phyloP scores from a whole-genome alignment of 2,113 vertebrate genomes.

The Argyrosomus japonicus region DNA sequence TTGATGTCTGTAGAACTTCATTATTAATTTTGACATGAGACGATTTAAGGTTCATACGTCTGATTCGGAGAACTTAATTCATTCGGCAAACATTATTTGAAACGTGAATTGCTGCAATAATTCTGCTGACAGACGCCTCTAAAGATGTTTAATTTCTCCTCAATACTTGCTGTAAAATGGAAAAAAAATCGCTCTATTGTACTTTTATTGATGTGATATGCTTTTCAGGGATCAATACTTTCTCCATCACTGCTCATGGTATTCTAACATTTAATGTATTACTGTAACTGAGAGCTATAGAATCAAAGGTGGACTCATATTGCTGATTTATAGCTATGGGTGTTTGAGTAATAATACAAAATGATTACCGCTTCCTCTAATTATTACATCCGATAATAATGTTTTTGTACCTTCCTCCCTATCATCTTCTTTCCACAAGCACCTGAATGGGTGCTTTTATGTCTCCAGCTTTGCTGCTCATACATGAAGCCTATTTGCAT shows the following conservation, averaged over 20 bases:
- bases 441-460: constrained; percentile 35
- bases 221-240: constrained; percentile 1
- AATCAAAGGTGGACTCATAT: background rate
- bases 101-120: constrained; percentile 22
- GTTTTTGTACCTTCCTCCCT: constrained; percentile 38
- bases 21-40: constrained; percentile 66
- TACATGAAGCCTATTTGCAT: constrained; percentile 52
- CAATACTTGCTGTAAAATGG: background rate
- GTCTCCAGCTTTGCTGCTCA: constrained; percentile 16
- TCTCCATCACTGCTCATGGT: background rate
- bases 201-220: background rate
- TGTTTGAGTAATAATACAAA: constrained; percentile 10
- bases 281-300: background rate
- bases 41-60: constrained; percentile 57
- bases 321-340: background rate
- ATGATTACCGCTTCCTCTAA: constrained; percentile 24
- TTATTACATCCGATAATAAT: constrained; percentile 35
- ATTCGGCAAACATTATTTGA: constrained; percentile 40
- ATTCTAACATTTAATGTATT: background rate
- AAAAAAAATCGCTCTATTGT: background rate
- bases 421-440: constrained; percentile 41
- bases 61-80: constrained; percentile 66
- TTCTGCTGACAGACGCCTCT: constrained; percentile 11
- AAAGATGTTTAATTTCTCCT: background rate
- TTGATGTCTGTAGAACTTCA: constrained; percentile 59